These are phyloP conservation scores for Hedychridium roseum DNA, from an alignment of 2,888 invertebrate genomes.

Conservation along the genomic window DNA sequence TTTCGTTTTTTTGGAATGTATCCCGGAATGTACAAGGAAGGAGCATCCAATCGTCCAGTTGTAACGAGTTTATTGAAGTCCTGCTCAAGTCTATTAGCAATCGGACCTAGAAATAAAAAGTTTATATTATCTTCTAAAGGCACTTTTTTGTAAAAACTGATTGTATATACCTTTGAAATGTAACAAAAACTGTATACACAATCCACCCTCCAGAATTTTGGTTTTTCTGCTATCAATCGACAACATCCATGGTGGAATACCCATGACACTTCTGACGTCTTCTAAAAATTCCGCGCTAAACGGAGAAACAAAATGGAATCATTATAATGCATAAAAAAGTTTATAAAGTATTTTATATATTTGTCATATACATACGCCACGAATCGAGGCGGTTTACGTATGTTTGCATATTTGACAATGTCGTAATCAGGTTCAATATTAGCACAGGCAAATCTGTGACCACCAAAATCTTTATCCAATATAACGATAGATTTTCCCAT, in stretches of 20 bases:
- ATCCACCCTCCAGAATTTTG: conserved; percentile 76
- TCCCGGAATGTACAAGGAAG: conserved; percentile 81
- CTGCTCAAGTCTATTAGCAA: conserved; percentile 80
- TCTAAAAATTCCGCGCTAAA: conserved; percentile 85
- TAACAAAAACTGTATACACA: conserved; percentile 84
- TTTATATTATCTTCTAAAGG: neutral
- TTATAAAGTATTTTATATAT: conserved; percentile 6
- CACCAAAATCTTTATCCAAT: conserved; percentile 76
- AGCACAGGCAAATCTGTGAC: conserved; percentile 84
- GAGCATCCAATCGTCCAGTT: conserved; percentile 77
- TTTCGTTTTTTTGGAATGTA: conserved; percentile 77
- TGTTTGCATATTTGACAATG: conserved; percentile 87
- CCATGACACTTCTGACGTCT: conserved; percentile 82
- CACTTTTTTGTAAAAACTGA: too few species aligned
- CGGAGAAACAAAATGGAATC: too few species aligned
- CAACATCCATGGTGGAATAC: conserved; percentile 90
- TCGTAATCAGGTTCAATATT: conserved; percentile 91
- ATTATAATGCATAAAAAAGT: conserved; percentile 4
- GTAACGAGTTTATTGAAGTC: conserved; percentile 81
- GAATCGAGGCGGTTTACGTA: conserved; percentile 87
- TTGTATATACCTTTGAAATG: conserved; percentile 76
- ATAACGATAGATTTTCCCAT: conserved; percentile 87
- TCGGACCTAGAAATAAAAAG: conserved; percentile 68
- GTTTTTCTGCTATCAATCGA: conserved; percentile 84
- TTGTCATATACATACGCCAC: conserved; percentile 73